Percentiles rank a stretch among this genome's conserved stretches.
phyloP scores from a whole-genome alignment of 2,888 invertebrate genomes.

The Mythimna impura region DNA sequence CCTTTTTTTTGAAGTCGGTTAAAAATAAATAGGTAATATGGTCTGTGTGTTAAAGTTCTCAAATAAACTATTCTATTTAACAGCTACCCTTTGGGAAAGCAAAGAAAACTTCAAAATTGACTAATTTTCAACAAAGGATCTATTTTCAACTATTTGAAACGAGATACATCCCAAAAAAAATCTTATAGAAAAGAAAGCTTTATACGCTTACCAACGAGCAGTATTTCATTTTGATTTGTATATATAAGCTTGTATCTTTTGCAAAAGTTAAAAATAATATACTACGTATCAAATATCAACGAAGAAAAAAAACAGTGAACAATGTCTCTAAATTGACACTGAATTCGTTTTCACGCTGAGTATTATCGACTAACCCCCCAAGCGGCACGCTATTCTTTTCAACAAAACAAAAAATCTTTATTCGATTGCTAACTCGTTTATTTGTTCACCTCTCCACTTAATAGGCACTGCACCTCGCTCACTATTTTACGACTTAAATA shows the following conservation, averaged over 20 bases:
- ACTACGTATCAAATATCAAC: not conserved
- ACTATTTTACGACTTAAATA: constrained; percentile 66
- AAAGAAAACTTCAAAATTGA: no score
- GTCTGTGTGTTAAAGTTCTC: not conserved
- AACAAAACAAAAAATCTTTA: constrained; percentile 59
- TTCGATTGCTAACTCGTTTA: constrained; percentile 50
- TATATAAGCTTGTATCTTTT: not conserved
- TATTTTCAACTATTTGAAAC: no score
- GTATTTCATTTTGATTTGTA: no score
- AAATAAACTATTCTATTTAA: not conserved
- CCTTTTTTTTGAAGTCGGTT: no score
- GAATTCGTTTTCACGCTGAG: not conserved
- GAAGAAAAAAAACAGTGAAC: not conserved
- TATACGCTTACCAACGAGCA: no score
- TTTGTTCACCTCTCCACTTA: constrained; percentile 68
- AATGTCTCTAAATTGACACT: constrained; percentile 23
- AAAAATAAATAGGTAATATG: not conserved
- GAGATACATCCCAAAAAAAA: no score
- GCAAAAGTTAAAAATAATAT: not conserved
- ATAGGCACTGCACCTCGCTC: constrained; percentile 58
- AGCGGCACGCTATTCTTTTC: constrained; percentile 7
- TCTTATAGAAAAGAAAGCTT: no score
- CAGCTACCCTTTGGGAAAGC: no score
- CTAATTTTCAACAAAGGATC: no score
- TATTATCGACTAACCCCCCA: constrained; percentile 9